Base-by-base conservation (phyloP, 1,140 invertebrate species). In the Drosophila burlai region DNA sequence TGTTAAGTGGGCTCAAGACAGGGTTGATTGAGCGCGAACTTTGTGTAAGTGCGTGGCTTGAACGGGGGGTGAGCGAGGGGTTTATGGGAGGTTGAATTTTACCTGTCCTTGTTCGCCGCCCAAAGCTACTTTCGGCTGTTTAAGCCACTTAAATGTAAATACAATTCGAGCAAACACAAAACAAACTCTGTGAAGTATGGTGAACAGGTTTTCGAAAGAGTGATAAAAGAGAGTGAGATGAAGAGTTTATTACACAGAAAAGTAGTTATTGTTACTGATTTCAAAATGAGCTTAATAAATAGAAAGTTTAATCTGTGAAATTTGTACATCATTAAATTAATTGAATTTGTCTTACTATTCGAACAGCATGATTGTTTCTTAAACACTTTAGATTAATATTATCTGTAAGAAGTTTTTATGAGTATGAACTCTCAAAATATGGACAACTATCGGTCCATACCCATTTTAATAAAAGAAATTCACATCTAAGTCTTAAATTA, bases 1-100 rank as follows among this genome's bases (percentile, higher is more conserved):
- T 89, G 85, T 84, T 90, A 89, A 90, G 84, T 89, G 85, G 77
- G 85, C 85, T 81, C 69, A 84, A 75, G 81, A 90, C 85, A 89
- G 80, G 81, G 77, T 89, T 89, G 84, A 90, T 90, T 89, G 84
- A 76, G 81, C 81, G 78, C 85, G 69, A 89, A 79, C 84, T 83
- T 73, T 81, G 61, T 55, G 47, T 65, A 67, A 68, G 24, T 83
- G 57, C 50, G 54, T 66, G 26, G 57, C 29, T 54, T 18, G 38
- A 11, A 18, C 11, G 31, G 13, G 6, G 10, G 31, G 34, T 16
- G 10, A 11, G 21, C n/a, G 16, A 38, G 26, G 38, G 18, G 34
- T 18, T 7, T 8, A 6, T 10, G 24, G 43, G 55, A 34, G 62
- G 42, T 59, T 40, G 49, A 77, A 60, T 50, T 71, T 79, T 54